These are phyloP conservation scores for Etheostoma spectabile DNA, from an alignment of 2,113 vertebrate species.

Conservation along the genomic window DNA sequence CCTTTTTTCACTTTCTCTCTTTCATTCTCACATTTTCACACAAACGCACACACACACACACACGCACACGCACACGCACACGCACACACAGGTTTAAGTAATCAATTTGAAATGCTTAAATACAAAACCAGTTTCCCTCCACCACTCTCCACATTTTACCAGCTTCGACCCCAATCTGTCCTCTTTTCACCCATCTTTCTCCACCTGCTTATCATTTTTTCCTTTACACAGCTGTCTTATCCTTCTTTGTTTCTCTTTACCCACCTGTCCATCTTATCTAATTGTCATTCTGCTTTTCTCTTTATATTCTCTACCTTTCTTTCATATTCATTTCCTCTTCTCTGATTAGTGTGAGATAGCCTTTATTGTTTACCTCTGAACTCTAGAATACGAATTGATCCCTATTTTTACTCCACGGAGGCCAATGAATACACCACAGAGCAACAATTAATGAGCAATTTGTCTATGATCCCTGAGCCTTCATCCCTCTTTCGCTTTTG, in stretches of 20 bases:
- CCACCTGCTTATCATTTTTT: constrained; percentile 37
- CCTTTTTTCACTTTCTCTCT: constrained; percentile 46
- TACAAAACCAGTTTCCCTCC: constrained; percentile 19
- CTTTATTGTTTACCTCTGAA: constrained; percentile 16
- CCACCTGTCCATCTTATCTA: constrained; percentile 32
- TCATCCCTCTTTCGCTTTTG: constrained; percentile 60
- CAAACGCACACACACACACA: neutral
- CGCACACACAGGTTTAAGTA: constrained; percentile 16
- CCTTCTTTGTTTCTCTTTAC: constrained; percentile 15
- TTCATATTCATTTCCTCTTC: neutral
- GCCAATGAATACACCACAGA: constrained; percentile 41
- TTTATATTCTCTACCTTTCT: constrained; percentile 10
- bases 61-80: constrained; percentile 11
- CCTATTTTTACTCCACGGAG: constrained; percentile 38
- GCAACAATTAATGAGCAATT: constrained; percentile 71
- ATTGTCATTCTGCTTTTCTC: constrained; percentile 30
- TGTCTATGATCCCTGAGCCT: constrained; percentile 63
- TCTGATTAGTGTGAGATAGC: constrained; percentile 30
- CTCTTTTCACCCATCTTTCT: constrained; percentile 49
- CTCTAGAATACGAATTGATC: constrained; percentile 56
- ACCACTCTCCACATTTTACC: constrained; percentile 44
- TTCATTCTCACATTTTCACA: constrained; percentile 12
- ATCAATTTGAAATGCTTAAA: constrained; percentile 45
- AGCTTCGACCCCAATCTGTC: constrained; percentile 72
- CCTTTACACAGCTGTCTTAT: constrained; percentile 17